These are phyloP conservation scores for Triops cancriformis DNA, from an alignment of 1,140 invertebrate species.

Conservation along the genomic window DNA sequence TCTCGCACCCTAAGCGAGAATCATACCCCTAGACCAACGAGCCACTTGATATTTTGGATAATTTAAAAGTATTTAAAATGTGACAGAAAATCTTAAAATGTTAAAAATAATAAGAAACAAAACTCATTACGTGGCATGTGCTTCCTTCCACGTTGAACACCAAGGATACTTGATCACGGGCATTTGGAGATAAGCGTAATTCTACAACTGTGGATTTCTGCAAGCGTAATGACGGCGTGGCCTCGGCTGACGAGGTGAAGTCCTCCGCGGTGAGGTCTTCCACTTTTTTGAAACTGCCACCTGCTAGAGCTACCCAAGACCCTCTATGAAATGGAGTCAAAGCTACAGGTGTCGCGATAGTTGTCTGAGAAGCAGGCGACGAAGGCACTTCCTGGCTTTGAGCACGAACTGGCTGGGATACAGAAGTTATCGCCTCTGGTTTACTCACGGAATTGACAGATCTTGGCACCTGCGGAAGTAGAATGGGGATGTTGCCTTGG, in stretches of 20 bases:
- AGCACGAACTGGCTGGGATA: background rate
- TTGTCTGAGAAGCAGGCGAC: background rate
- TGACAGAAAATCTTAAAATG: too few relatives aligned
- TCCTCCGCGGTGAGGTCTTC: background rate
- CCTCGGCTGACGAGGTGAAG: background rate
- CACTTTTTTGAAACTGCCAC: background rate
- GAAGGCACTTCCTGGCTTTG: background rate
- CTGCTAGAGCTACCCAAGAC: background rate
- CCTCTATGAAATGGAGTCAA: slow-evolving; percentile 5
- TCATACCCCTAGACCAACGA: slow-evolving; percentile 25
- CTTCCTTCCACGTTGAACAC: background rate
- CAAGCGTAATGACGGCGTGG: background rate
- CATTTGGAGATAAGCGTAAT: background rate
- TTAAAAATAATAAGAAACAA: background rate
- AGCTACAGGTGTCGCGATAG: background rate
- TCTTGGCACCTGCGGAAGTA: background rate
- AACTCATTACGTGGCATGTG: background rate
- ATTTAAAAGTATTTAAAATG: too few relatives aligned
- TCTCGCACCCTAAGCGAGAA: slow-evolving; percentile 25
- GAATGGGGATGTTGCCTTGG: background rate
- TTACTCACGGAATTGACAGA: background rate
- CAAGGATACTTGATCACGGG: background rate
- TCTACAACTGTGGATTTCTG: background rate
- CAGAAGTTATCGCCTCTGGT: background rate
- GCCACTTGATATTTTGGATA: too few relatives aligned